Conservation (phyloP, 1,140 invertebrate species). For the Drosophila seguyi region DNA sequence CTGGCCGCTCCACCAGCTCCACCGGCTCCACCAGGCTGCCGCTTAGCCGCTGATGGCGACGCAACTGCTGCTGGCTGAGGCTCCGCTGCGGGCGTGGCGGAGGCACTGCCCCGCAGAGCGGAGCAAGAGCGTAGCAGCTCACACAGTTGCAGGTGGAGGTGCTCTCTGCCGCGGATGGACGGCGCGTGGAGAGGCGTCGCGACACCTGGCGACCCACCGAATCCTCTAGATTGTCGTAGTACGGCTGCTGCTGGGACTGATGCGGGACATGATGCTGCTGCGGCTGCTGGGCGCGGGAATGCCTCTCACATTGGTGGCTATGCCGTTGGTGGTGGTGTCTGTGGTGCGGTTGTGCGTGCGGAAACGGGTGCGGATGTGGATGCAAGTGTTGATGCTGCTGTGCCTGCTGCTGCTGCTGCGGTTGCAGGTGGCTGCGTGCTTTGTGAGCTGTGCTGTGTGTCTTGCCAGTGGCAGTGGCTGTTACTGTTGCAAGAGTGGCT, state of each 20-base stretch:
- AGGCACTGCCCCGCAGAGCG: slow-evolving; percentile 70
- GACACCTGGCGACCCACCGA: slow-evolving; percentile 50
- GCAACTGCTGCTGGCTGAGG: slow-evolving; percentile 77
- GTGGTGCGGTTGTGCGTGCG: slow-evolving; percentile 47
- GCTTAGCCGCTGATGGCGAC: slow-evolving; percentile 74
- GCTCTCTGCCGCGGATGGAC: slow-evolving; percentile 28
- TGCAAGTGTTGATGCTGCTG: slow-evolving; percentile 40
- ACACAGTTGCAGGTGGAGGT: slow-evolving; percentile 71
- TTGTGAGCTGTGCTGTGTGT: slow-evolving; percentile 69
- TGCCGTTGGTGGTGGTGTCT: slow-evolving; percentile 48
- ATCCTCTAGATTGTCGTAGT: slow-evolving; percentile 72
- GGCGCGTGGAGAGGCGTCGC: slow-evolving; percentile 61
- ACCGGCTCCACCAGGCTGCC: slow-evolving; percentile 56
- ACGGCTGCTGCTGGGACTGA: slow-evolving; percentile 29
- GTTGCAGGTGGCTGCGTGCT: slow-evolving; percentile 59
- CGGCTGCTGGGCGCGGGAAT: slow-evolving; percentile 28
- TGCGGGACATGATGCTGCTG: slow-evolving; percentile 33
- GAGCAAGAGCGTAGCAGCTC: slow-evolving; percentile 79
- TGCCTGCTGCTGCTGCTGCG: slow-evolving; percentile 26
- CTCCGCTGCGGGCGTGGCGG: slow-evolving; percentile 75
- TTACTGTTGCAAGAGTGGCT: slow-evolving; percentile 53
- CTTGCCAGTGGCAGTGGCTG: slow-evolving; percentile 63
- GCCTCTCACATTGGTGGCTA: slow-evolving; percentile 37
- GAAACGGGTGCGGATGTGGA: slow-evolving; percentile 36
- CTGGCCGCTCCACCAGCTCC: slow-evolving; percentile 19